Conservation (phyloP, 2,888 invertebrate genomes). For the Diaphora mendica region DNA sequence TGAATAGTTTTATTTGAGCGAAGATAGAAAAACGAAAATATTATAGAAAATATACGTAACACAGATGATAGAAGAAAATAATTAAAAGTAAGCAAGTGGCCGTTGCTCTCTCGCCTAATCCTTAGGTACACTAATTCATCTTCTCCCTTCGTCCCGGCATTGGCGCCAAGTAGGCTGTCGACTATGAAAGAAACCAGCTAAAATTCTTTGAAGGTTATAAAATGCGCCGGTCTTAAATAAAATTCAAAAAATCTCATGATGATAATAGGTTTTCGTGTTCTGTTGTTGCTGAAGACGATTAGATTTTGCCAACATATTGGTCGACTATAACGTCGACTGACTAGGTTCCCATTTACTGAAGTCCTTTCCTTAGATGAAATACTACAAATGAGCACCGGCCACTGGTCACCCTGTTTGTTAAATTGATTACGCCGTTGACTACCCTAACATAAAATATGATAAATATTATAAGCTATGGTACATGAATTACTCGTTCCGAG, state of each 20-base stretch:
- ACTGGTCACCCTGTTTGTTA: not conserved
- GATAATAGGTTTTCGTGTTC: no score
- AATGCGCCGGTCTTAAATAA: not conserved
- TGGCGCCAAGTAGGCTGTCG: not conserved
- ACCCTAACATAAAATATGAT: conserved; percentile 14
- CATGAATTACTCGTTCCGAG: conserved; percentile 8
- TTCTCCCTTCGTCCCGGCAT: not conserved
- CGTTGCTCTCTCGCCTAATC: no score
- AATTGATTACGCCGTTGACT: not conserved
- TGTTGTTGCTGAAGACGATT: no score
- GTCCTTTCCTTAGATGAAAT: not conserved
- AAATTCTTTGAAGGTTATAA: no score
- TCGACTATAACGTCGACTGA: not conserved
- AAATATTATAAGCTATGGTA: not conserved
- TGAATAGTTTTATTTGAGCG: not conserved
- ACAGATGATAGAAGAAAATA: conserved; percentile 42
- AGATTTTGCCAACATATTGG: not conserved
- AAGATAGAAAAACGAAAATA: not conserved
- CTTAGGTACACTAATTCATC: no score
- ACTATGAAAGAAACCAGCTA: no score
- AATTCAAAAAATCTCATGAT: no score
- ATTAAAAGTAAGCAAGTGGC: conserved; percentile 32
- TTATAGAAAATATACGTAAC: not conserved
- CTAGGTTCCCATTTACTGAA: not conserved
- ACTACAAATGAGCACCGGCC: not conserved